Conservation (phyloP, 2,888 invertebrate genomes). For the Acleris sparsana region DNA sequence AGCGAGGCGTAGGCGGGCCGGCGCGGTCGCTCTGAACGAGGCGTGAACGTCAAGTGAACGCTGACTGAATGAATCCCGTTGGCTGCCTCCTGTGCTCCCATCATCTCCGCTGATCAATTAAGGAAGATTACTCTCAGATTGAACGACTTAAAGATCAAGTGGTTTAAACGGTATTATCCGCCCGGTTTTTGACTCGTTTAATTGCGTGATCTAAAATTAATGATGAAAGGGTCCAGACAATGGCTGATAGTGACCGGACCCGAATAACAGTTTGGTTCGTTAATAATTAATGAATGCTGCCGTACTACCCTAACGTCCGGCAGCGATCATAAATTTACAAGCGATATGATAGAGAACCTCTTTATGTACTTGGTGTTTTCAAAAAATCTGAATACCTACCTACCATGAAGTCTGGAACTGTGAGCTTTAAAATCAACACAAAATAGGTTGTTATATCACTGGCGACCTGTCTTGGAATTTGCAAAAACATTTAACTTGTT, state of each 20-base stretch:
- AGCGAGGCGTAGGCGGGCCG: conserved; percentile 45
- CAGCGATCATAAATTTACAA: conserved; percentile 8
- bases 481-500: no score
- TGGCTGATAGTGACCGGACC: not conserved
- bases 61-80: conserved; percentile 6
- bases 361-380: not conserved
- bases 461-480: no score
- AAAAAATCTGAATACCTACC: no score
- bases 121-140: conserved; percentile 56
- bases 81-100: conserved; percentile 25
- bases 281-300: conserved; percentile 10
- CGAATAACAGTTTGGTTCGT: not conserved
- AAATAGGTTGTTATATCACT: no score
- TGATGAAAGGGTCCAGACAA: conserved; percentile 6
- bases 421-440: no score
- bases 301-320: conserved; percentile 2
- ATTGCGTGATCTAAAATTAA: conserved; percentile 16
- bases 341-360: conserved; percentile 6
- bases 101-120: conserved; percentile 58
- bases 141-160: conserved; percentile 43
- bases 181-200: conserved; percentile 7
- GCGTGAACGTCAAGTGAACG: conserved; percentile 62
- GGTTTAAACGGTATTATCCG: conserved; percentile 14
- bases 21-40: conserved; percentile 59
- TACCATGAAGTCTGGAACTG: no score